Evolutionary conservation across 2,113 vertebrate genomes (phyloP), one percentile per base, ranked within the genome.

Genomic region (Myanophis thanlyinensis): DNA sequence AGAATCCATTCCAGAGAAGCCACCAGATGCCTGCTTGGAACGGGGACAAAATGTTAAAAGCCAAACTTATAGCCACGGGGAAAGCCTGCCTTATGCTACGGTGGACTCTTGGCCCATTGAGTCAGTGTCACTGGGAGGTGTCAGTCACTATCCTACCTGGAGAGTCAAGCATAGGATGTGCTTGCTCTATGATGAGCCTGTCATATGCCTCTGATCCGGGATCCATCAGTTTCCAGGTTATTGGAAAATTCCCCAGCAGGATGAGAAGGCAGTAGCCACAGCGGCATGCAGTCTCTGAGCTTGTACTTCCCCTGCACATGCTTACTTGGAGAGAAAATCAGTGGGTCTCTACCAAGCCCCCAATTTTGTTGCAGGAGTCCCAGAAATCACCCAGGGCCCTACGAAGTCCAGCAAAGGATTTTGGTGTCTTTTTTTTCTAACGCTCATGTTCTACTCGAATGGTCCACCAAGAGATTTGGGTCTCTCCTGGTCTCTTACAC

Each of bases 1-100:
- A 94, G 94, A 47, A 96, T 93, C 89, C 96, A 96, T 85, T 93
- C 94, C 6, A 93, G 94, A 62, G 93, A 96, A 86, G 87, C 85
- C 90, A 51, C 94, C 90, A 2, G 93, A 92, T 54, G 91, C 85
- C 59, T 85, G 88, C 40, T 46, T 59, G 5, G 27, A 87, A 47
- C 4, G 30, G 86, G 4, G 89, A 9, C 49, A 23, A 18, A 80
- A 27, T 25, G 48, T 90, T 27, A 53, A 90, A 18, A 27, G 44
- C 11, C 48, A 90, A 13, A 85, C 90, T 1, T 35, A 35, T 9
- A 20, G 88, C 8, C 27, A 30, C 7, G 3, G 25, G 8, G n/a
- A n/a, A 51, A 87, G 20, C 44, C 44, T 54, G 35, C 40, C 80
- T 56, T 6, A 56, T 5, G 18, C 3, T 25, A 10, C 15, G 15